Percentiles rank a stretch among this genome's conserved stretches.
Conservation (phyloP, 2,888 invertebrate genomes). For the Ichneumoninae sp. region DNA sequence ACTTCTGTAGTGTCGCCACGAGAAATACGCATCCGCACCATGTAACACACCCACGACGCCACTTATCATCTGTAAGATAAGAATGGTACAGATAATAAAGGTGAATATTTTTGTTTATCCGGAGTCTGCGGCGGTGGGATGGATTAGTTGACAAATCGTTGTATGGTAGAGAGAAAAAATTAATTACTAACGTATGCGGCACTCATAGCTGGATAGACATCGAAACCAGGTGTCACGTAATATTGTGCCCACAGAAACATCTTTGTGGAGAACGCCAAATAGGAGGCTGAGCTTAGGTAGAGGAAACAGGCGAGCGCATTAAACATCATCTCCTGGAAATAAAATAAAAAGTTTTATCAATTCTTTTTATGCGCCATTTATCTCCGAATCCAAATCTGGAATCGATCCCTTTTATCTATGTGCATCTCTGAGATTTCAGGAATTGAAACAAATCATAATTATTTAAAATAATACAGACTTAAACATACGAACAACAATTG, state of each 20-base stretch:
- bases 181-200: slow-evolving; percentile 91
- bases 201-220: slow-evolving; percentile 95
- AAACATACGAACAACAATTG: too few relatives aligned
- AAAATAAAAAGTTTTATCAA: too few relatives aligned
- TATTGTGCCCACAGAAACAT: slow-evolving; percentile 92
- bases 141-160: background rate
- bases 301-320: slow-evolving; percentile 91
- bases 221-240: slow-evolving; percentile 89
- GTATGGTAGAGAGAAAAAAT: background rate
- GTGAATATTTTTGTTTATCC: background rate
- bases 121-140: background rate
- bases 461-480: too few relatives aligned
- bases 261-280: slow-evolving; percentile 92
- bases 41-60: slow-evolving; percentile 91
- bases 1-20: slow-evolving; percentile 89
- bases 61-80: slow-evolving; percentile 90
- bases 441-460: too few relatives aligned
- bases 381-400: too few relatives aligned
- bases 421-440: too few relatives aligned
- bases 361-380: too few relatives aligned
- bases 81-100: background rate
- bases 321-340: slow-evolving; percentile 91
- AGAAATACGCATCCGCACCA: slow-evolving; percentile 91
- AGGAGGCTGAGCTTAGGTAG: slow-evolving; percentile 92
- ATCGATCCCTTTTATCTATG: too few relatives aligned